Base-by-base conservation (phyloP, 2,888 invertebrate species). In the Lepidocyrtinus sp. region DNA sequence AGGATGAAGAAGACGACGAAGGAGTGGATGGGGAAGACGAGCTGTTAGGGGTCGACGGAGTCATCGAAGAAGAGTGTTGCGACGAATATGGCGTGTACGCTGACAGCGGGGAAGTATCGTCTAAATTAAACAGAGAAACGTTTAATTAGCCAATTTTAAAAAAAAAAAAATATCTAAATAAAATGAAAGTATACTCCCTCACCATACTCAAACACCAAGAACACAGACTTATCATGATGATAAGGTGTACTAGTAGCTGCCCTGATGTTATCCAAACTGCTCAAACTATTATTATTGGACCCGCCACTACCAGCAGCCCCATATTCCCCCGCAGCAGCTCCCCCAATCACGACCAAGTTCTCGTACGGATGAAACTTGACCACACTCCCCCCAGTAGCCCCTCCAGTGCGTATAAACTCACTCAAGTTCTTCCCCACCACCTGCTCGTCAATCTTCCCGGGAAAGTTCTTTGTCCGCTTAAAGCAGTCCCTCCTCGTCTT, bases 301-400 rank as follows among this genome's bases (percentile, higher is more conserved):
- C 62, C 22, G 9, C 62, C 22, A 21, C 62, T 62, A 19, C 9
- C 15, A 5, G 55, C 19, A 55, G 1, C 73, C 61, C 27, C 36
- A 1, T 1, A 1, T 1, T 67, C 67, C 0, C 27, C 17, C 0
- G 55, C 19, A 1, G 9, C 69, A 2, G 63, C 50, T 0, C 76
- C 94, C 55, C 96, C 95, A 68, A 96, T 94, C 45, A 95, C 95
- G 79, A 96, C 91, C 88, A 96, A 94, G 85, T 95, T 93, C 88
- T 97, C 96, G 89, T 94, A 97, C 0, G 97, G 97, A 90, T 97
- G 95, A 89, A 98, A 94, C 86, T 92, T 92, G 50, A 97, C 90
- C 36, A 94, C 92, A 84, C 93, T 91, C n/a, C n/a, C n/a, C n/a
- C n/a, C n/a, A 17, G 97, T 95, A 15, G n/a, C 17, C 7, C 76